Base-by-base conservation (phyloP, 2,888 invertebrate species). In the Tridacna crocea region DNA sequence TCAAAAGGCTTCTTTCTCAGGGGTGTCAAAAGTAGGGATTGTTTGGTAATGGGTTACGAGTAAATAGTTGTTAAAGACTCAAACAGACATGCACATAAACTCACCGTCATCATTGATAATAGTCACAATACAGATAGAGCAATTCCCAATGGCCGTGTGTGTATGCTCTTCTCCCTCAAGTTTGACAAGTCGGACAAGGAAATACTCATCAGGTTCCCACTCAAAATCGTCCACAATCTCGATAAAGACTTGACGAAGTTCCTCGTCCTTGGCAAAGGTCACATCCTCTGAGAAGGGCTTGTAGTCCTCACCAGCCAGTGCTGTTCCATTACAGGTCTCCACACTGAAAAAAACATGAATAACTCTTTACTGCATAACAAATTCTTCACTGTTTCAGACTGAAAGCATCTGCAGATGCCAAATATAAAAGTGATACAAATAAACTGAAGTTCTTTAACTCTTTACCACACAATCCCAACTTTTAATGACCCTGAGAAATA, bases 181-280 rank as follows among this genome's bases (percentile, higher is more conserved):
- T 0, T 82, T 12, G 17, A 86, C 80, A 63, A 96, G 87, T 87
- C 96, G 95, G 24, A 96, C 95, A 91, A 96, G 96, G 93, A 96
- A 96, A 80, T 95, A 95, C 92, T 96, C 96, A 91, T 96, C 95
- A 0, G 96, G 95, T 91, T 96, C 96, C 96, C 96, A 96, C 87
- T 95, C 95, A 79, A 95, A 95, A 88, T 96, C 96, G 82, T 95
- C 95, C 17, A 96, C 94, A 85, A 96, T 95, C 86, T 95, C 95
- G 12, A 96, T 94, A 60, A 91, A 93, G 22, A 95, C 86, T 88
- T 94, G 92, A 86, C 95, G 95, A 80, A 95, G 95, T 51, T 92
- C 92, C 85, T 96, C 96, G 48, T 95, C 94, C 55, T 95, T 94
- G 79, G 94, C 95, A 91, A 96, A 96, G 10, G 94, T 94, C 0